Evolutionary conservation across 2,797 vertebrate species (phyloP).

Genomic region (Sebastes nivosus): DNA sequence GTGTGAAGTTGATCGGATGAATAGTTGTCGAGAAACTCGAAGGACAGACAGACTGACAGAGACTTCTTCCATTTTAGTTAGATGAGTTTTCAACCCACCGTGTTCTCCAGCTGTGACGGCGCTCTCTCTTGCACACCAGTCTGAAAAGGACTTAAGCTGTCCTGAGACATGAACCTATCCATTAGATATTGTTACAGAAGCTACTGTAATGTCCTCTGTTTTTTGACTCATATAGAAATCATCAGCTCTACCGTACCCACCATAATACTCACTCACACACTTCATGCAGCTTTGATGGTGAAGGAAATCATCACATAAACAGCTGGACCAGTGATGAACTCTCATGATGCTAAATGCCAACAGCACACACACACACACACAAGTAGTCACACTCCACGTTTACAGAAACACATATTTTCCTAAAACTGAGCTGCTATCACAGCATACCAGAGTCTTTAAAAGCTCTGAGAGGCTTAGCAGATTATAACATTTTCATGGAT

Average conservation of each 20-base stretch:
- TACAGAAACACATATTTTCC: constrained; percentile 42
- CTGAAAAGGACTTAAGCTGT: background rate
- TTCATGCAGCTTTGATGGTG: constrained; percentile 13
- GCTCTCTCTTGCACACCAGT: background rate
- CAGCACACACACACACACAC: background rate
- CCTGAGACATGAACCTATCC: background rate
- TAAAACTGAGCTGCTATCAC: constrained; percentile 66
- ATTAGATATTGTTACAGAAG: background rate
- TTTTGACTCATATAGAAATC: constrained; percentile 4
- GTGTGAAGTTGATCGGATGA: background rate
- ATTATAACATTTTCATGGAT: constrained; percentile 70
- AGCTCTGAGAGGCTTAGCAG: constrained; percentile 71
- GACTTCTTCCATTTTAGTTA: background rate
- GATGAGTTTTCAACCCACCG: background rate
- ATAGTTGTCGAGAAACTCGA: background rate
- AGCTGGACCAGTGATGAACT: constrained; percentile 20
- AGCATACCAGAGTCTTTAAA: constrained; percentile 67
- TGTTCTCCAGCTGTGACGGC: background rate
- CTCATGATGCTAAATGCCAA: constrained; percentile 2
- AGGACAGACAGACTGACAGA: background rate
- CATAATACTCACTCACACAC: background rate
- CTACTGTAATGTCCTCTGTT: background rate
- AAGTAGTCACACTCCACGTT: constrained; percentile 20
- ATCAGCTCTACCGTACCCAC: background rate
- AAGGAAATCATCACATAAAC: constrained; percentile 30